Conservation (phyloP, 1,140 invertebrate genomes). For the Ceratoteleas bidentatus region DNA sequence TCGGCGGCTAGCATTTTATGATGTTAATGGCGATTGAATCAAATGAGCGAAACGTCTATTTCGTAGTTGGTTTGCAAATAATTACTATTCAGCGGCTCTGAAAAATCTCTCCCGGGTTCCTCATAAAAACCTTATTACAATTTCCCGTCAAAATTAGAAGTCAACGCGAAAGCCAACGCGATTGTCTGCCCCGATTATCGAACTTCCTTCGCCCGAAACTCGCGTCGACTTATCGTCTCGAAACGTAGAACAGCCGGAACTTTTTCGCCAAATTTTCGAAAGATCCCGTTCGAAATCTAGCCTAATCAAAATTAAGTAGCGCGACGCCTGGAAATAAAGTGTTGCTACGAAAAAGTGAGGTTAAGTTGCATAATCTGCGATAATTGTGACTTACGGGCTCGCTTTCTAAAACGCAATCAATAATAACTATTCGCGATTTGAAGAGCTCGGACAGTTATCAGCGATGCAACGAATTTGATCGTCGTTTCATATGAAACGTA, state of each 20-base stretch:
- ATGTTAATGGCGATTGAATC: slow-evolving; percentile 1
- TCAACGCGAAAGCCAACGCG: too few species aligned
- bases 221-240: neutral
- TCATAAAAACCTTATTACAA: neutral
- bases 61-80: too few species aligned
- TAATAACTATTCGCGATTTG: slow-evolving; percentile 48
- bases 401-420: slow-evolving; percentile 48
- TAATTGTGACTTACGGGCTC: slow-evolving; percentile 52
- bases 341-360: slow-evolving; percentile 1
- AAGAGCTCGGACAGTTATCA: slow-evolving; percentile 58
- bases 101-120: neutral
- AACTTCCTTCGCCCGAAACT: neutral
- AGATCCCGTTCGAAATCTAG: neutral
- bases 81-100: neutral
- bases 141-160: neutral
- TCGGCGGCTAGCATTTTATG: neutral
- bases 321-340: neutral
- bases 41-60: slow-evolving; percentile 10
- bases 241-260: too few species aligned
- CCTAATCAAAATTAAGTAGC: neutral
- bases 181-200: neutral
- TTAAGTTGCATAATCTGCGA: slow-evolving; percentile 37
- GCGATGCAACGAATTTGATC: slow-evolving; percentile 44
- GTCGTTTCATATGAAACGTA: slow-evolving; percentile 49
- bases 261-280: neutral